These are phyloP conservation scores for Pocota personata DNA, from an alignment of 2,888 invertebrate genomes.

Conservation along the genomic window DNA sequence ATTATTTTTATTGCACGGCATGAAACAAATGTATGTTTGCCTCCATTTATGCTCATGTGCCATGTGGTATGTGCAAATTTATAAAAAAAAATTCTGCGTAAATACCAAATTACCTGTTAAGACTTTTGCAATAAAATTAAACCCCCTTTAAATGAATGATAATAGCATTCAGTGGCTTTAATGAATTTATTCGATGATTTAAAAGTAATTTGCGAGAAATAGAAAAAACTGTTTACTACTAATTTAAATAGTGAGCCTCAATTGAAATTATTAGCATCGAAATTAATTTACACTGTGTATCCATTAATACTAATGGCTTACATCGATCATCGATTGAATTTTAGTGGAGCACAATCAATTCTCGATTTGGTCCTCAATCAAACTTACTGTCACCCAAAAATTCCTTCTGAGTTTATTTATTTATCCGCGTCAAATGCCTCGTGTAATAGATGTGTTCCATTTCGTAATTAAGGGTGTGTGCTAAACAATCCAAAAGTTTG, in stretches of 20 bases:
- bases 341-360: neutral
- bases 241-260: neutral
- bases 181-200: neutral
- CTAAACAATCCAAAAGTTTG: neutral
- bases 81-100: neutral
- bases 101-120: neutral
- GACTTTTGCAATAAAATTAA: neutral
- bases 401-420: neutral
- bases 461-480: conserved; percentile 6
- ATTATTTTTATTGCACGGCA: too few species aligned
- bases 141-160: neutral
- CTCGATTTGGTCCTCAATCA: conserved; percentile 17
- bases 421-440: neutral
- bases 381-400: conserved; percentile 8
- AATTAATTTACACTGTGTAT: neutral
- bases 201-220: neutral
- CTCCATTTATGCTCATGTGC: too few species aligned
- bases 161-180: neutral
- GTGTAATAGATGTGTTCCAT: neutral
- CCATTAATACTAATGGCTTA: conserved; percentile 32
- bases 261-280: conserved; percentile 27
- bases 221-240: neutral
- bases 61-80: neutral
- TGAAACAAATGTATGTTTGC: too few species aligned
- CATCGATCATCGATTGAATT: conserved; percentile 39